Conservation (phyloP, 2,888 invertebrate genomes). For the Chrysina gloriosa region DNA sequence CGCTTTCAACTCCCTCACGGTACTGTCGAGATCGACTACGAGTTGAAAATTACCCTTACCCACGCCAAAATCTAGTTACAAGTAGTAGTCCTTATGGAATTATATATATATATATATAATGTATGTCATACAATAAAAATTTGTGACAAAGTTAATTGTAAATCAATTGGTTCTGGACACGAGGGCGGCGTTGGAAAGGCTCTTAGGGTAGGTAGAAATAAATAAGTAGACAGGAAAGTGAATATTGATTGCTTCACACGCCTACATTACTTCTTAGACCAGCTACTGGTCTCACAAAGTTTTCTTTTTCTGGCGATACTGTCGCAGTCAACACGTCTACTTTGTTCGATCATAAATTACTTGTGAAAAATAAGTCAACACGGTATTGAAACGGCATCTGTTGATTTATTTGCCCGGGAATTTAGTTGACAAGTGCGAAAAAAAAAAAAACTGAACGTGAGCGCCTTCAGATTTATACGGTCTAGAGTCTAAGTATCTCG, state of each 20-base stretch:
- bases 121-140: background rate
- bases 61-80: too few relatives aligned
- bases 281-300: constrained; percentile 1
- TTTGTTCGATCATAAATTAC: constrained; percentile 28
- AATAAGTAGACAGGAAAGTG: constrained; percentile 16
- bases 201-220: constrained; percentile 6
- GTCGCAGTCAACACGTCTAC: constrained; percentile 5
- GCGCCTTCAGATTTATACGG: constrained; percentile 9
- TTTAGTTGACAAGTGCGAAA: constrained; percentile 14
- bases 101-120: too few relatives aligned
- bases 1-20: too few relatives aligned
- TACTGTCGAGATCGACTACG: too few relatives aligned
- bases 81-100: too few relatives aligned
- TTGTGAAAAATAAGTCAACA: constrained; percentile 31
- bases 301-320: constrained; percentile 2
- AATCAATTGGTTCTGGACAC: constrained; percentile 28
- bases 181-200: background rate
- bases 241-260: constrained; percentile 32
- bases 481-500: too few relatives aligned
- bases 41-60: too few relatives aligned
- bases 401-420: constrained; percentile 24
- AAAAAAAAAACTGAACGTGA: constrained; percentile 14
- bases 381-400: constrained; percentile 28
- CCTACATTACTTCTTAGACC: background rate
- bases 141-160: constrained; percentile 30